Conservation (phyloP, 2,113 vertebrate species). For the Ptychochromis oligacanthus region DNA sequence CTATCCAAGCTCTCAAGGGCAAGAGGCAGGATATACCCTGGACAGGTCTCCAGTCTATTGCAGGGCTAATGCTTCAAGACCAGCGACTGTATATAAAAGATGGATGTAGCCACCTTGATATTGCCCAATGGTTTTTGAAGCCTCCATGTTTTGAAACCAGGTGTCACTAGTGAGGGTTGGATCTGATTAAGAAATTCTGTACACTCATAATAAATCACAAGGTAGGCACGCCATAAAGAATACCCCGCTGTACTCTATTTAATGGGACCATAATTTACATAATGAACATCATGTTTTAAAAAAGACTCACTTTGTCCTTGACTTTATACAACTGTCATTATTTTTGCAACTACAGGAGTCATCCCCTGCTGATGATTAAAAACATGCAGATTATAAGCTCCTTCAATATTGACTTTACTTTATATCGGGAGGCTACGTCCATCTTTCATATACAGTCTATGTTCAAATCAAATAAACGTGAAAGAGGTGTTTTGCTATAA, state of each 20-base stretch:
- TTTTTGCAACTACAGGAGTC: not conserved
- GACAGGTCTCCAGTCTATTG: too few relatives aligned
- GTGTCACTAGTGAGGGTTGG: too few relatives aligned
- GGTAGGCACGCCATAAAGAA: too few relatives aligned
- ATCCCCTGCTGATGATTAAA: not conserved
- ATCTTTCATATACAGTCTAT: not conserved
- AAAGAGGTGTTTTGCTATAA: not conserved
- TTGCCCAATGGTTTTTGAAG: too few relatives aligned
- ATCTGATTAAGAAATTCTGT: too few relatives aligned
- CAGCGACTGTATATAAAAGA: not conserved
- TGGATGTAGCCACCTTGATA: not conserved
- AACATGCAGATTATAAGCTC: not conserved
- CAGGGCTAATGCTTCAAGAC: not conserved
- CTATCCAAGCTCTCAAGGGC: too few relatives aligned
- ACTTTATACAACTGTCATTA: not conserved
- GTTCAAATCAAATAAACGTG: constrained; percentile 14
- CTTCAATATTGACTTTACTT: not conserved
- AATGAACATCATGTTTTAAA: too few relatives aligned
- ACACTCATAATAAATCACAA: too few relatives aligned
- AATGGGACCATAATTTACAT: too few relatives aligned
- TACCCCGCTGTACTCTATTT: too few relatives aligned
- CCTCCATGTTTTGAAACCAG: too few relatives aligned
- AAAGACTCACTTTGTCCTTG: not conserved
- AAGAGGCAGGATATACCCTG: too few relatives aligned
- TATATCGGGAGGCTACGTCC: not conserved